Evolutionary conservation across 2,888 invertebrate species (phyloP).

Genomic region (Empis livida): DNA sequence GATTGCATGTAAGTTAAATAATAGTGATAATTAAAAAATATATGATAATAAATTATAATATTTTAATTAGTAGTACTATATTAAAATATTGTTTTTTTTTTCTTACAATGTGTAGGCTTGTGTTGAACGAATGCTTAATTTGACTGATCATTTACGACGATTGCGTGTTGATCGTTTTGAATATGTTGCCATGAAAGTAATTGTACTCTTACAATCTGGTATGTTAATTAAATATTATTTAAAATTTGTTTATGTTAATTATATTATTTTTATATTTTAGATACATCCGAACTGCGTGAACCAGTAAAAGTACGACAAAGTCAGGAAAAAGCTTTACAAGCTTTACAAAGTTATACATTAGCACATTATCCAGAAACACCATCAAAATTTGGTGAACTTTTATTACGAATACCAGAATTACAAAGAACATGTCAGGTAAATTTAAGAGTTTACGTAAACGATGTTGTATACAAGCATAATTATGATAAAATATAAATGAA

Average conservation of each 20-base stretch:
- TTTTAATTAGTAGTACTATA: neutral
- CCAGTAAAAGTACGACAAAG: conserved; percentile 88
- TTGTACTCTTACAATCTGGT: conserved; percentile 86
- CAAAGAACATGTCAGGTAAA: conserved; percentile 84
- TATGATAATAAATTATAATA: neutral
- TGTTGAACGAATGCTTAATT: conserved; percentile 87
- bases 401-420: conserved; percentile 86
- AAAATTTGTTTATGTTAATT: too few species aligned
- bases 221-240: too few species aligned
- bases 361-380: conserved; percentile 83
- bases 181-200: conserved; percentile 93
- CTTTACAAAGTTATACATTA: conserved; percentile 81
- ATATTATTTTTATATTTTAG: conserved; percentile 34
- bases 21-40: conserved; percentile 5
- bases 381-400: conserved; percentile 87
- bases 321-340: conserved; percentile 87
- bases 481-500: too few species aligned
- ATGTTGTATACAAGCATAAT: too few species aligned
- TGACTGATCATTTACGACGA: conserved; percentile 82
- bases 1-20: conserved; percentile 40
- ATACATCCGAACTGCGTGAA: conserved; percentile 84
- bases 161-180: conserved; percentile 89
- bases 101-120: conserved; percentile 52
- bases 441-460: too few species aligned
- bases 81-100: neutral